Evolutionary conservation across 2,797 vertebrate genomes (phyloP).

Genomic region (Brotula barbata): DNA sequence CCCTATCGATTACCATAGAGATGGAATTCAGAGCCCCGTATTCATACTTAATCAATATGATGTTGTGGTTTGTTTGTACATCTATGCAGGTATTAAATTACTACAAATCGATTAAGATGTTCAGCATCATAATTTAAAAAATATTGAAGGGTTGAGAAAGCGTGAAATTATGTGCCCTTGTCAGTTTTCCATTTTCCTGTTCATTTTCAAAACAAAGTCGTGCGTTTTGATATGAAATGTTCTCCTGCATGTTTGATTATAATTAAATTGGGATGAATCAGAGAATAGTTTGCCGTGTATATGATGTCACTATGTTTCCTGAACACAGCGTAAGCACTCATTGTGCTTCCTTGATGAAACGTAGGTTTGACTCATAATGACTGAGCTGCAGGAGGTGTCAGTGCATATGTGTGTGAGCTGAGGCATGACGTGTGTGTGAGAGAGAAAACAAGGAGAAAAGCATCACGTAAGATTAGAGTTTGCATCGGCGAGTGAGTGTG

Average conservation of each 20-base stretch:
- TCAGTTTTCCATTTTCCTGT: conserved; percentile 3
- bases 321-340: conserved; percentile 33
- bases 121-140: conserved; percentile 28
- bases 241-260: conserved; percentile 21
- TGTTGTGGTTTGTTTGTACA: conserved; percentile 45
- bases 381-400: conserved; percentile 32
- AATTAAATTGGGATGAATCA: conserved; percentile 47
- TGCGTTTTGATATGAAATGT: conserved; percentile 17
- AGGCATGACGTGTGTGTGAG: not conserved
- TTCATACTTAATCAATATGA: conserved; percentile 57
- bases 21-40: conserved; percentile 39
- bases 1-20: conserved; percentile 62
- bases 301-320: conserved; percentile 14
- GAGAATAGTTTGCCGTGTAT: conserved; percentile 42
- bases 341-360: conserved; percentile 56
- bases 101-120: conserved; percentile 43
- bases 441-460: conserved; percentile 36
- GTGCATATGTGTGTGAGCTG: conserved; percentile 18
- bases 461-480: conserved; percentile 6
- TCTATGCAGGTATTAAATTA: conserved; percentile 47
- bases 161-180: not conserved
- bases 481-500: not conserved
- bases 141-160: conserved; percentile 2
- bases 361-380: conserved; percentile 53
- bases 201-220: not conserved